Percentiles rank a stretch among this genome's conserved stretches.
Conservation (phyloP, 92 coral and sea anemone genomes). For the Zoanthus gigantus region DNA sequence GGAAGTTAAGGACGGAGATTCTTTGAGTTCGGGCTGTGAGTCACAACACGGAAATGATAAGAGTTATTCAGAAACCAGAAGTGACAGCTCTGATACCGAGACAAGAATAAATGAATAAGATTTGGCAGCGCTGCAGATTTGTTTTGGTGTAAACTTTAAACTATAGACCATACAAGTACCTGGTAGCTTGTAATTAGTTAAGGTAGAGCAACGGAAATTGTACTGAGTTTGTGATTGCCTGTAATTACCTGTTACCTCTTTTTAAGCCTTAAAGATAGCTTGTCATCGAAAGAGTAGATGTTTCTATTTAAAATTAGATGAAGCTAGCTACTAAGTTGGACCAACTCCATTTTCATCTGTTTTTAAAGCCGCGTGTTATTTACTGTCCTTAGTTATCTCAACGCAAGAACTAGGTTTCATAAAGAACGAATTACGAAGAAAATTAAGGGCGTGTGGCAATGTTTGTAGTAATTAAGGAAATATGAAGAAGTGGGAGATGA, state of each 20-base stretch:
- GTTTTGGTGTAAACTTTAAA: constrained; percentile 45
- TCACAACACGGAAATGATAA: constrained; percentile 60
- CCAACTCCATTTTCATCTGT: neutral
- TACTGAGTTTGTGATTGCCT: constrained; percentile 44
- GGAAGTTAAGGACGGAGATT: constrained; percentile 66
- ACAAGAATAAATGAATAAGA: constrained; percentile 28
- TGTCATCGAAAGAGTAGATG: constrained; percentile 6
- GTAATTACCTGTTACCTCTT: constrained; percentile 57
- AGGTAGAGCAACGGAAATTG: constrained; percentile 59
- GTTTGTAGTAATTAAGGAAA: constrained; percentile 35
- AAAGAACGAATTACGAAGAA: constrained; percentile 1
- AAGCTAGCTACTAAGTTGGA: neutral
- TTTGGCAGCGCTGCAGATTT: constrained; percentile 29
- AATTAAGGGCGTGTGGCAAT: neutral
- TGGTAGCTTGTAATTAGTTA: constrained; percentile 32
- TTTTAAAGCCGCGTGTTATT: neutral
- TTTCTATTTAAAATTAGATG: neutral
- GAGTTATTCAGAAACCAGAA: constrained; percentile 49
- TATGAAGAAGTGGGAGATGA: constrained; percentile 5
- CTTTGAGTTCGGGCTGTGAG: constrained; percentile 34
- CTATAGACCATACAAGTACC: constrained; percentile 46
- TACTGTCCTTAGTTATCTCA: neutral
- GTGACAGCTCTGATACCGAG: constrained; percentile 49
- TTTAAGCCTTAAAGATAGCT: constrained; percentile 18
- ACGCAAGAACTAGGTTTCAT: neutral